phyloP scores from a whole-genome alignment of 2,797 vertebrate genomes.

The Macropodus opercularis region DNA sequence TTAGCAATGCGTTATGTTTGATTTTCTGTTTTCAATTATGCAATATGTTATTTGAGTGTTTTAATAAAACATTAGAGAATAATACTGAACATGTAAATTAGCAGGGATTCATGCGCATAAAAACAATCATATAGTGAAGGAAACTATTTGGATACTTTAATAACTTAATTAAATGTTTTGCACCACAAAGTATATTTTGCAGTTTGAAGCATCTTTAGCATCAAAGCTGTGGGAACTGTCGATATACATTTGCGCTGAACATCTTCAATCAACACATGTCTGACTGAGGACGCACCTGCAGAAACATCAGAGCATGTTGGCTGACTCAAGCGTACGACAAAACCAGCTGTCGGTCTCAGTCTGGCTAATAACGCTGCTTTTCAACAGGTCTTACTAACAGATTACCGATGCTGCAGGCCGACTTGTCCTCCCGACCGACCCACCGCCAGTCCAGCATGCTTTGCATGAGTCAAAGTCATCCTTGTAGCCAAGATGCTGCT shows the following conservation, averaged over 20 bases:
- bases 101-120: background rate
- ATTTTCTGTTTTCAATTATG: background rate
- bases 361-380: background rate
- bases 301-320: slow-evolving; percentile 4
- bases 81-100: background rate
- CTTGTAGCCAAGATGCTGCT: slow-evolving; percentile 8
- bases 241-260: background rate
- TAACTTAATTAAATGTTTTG: background rate
- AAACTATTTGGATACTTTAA: too few relatives aligned
- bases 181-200: background rate
- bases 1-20: background rate
- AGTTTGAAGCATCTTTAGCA: slow-evolving; percentile 7
- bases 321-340: slow-evolving; percentile 77
- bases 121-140: background rate
- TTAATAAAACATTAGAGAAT: background rate
- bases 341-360: slow-evolving; percentile 6
- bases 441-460: background rate
- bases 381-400: slow-evolving; percentile 13
- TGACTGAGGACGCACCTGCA: background rate
- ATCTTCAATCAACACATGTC: background rate
- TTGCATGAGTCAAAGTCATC: slow-evolving; percentile 15
- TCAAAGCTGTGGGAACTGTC: background rate
- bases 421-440: slow-evolving; percentile 3
- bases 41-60: background rate
- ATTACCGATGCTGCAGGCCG: background rate